Conservation (phyloP, 1,140 invertebrate genomes). For the Dendroctonus ponderosae region DNA sequence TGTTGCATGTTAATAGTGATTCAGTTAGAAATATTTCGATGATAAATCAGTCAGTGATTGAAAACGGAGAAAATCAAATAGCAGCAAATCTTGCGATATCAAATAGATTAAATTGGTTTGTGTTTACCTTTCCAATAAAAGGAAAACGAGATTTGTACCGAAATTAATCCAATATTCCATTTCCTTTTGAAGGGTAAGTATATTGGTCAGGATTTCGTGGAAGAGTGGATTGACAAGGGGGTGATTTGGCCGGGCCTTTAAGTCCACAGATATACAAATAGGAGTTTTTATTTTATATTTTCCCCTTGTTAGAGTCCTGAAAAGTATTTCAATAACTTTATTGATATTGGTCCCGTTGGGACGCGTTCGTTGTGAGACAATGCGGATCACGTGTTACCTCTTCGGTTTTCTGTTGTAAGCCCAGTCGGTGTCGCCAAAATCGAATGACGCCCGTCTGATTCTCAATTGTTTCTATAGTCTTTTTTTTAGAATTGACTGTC, state of each 20-base stretch:
- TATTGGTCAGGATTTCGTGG: constrained; percentile 36
- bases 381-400: constrained; percentile 35
- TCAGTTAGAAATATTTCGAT: too few relatives aligned
- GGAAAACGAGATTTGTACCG: constrained; percentile 28
- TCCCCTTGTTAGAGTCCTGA: constrained; percentile 32
- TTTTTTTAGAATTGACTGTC: constrained; percentile 36
- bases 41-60: background rate
- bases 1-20: too few relatives aligned
- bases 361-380: constrained; percentile 27
- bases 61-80: constrained; percentile 21
- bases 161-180: constrained; percentile 35
- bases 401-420: constrained; percentile 30
- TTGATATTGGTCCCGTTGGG: constrained; percentile 35
- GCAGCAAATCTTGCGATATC: constrained; percentile 10
- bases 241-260: constrained; percentile 24
- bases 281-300: constrained; percentile 35
- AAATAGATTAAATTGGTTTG: constrained; percentile 27
- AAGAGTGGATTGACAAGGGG: constrained; percentile 35
- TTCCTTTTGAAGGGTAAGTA: constrained; percentile 34
- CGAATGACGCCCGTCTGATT: constrained; percentile 17
- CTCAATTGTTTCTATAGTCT: constrained; percentile 10
- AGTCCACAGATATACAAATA: constrained; percentile 36
- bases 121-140: constrained; percentile 32
- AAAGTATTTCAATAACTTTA: constrained; percentile 39
- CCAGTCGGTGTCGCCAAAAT: constrained; percentile 32